A percentile compares a stretch with the other conserved stretches of the same genome.
Conservation (phyloP, 1,140 invertebrate species). For the Drosophila santomea region DNA sequence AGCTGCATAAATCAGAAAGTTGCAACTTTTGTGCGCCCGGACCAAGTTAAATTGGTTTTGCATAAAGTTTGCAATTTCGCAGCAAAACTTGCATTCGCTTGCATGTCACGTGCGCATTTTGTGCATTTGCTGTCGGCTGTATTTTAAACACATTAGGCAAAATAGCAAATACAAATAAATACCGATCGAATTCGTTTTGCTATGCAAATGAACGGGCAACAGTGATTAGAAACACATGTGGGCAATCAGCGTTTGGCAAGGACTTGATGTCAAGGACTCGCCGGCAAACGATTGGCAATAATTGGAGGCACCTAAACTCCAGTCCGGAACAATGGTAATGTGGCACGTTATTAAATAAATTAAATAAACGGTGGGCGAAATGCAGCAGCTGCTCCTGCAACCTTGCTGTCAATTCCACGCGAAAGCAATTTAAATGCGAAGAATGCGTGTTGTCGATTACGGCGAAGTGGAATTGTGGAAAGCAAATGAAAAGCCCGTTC, state of each 20-base stretch:
- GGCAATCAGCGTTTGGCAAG: conserved; percentile 7
- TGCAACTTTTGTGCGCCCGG: conserved; percentile 57
- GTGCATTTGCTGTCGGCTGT: conserved; percentile 40
- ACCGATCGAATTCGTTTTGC: conserved; percentile 9
- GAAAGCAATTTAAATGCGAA: conserved; percentile 78
- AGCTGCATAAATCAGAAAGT: conserved; percentile 70
- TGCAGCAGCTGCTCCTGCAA: conserved; percentile 17
- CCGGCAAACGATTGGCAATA: not conserved
- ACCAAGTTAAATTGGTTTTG: conserved; percentile 75
- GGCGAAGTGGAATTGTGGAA: not conserved
- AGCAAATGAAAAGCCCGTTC: conserved; percentile 11
- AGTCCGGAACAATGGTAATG: conserved; percentile 47
- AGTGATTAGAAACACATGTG: conserved; percentile 45
- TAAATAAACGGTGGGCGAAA: conserved; percentile 53
- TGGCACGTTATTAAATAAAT: conserved; percentile 75
- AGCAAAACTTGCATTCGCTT: conserved; percentile 42
- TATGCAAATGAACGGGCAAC: conserved; percentile 6
- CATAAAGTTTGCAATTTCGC: conserved; percentile 35
- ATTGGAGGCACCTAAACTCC: conserved; percentile 42
- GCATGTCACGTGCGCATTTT: conserved; percentile 70
- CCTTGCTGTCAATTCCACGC: conserved; percentile 61
- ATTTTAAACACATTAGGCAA: conserved; percentile 45
- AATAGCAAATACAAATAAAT: conserved; percentile 30
- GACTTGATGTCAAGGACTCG: conserved; percentile 63
- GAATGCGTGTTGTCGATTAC: conserved; percentile 67